A percentile compares a stretch with the other conserved stretches of the same genome.
These are phyloP conservation scores for Psilopsiagon aymara DNA, from an alignment of 2,113 vertebrate genomes.

Conservation along the genomic window DNA sequence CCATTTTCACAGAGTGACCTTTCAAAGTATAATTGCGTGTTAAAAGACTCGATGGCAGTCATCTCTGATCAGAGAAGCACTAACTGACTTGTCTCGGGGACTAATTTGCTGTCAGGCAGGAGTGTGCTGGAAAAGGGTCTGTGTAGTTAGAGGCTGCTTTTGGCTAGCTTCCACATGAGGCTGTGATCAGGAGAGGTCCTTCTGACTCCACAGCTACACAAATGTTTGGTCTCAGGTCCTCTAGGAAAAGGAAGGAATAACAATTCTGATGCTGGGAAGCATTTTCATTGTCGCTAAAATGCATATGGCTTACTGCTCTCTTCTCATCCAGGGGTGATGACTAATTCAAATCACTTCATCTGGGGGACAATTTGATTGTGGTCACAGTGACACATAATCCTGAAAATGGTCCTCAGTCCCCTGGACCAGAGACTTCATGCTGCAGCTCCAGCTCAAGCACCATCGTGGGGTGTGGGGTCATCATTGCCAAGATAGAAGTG, in stretches of 20 bases:
- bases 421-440: fast-evolving
- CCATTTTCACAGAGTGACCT: slow-evolving; percentile 26
- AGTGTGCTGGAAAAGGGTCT: neutral
- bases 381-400: neutral
- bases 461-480: fast-evolving
- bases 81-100: neutral
- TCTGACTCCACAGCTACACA: neutral
- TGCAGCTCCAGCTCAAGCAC: neutral
- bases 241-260: neutral
- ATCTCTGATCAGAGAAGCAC: neutral
- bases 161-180: neutral
- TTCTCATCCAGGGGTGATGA: neutral
- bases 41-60: neutral
- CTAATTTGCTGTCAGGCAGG: neutral
- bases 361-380: neutral
- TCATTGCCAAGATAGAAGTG: neutral
- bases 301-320: neutral
- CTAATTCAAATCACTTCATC: neutral
- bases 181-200: neutral
- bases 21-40: slow-evolving; percentile 20
- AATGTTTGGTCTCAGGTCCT: neutral
- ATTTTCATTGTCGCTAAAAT: neutral
- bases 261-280: neutral
- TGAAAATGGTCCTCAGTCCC: neutral
- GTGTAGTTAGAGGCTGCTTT: neutral